phyloP scores from a whole-genome alignment of 2,888 invertebrate genomes.

The Drosophila stalkeri region DNA sequence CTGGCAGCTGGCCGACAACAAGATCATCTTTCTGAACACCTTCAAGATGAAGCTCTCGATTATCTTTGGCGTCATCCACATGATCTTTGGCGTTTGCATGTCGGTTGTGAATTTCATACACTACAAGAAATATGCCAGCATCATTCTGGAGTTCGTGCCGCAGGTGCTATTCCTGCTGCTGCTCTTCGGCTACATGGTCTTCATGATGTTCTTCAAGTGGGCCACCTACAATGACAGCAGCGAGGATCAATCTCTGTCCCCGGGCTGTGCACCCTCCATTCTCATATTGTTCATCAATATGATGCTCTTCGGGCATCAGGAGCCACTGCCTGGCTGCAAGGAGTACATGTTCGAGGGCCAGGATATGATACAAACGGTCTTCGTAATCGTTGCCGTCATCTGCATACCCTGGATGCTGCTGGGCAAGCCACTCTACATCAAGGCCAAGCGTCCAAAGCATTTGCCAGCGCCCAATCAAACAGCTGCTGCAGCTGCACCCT shows the following conservation, averaged over 20 bases:
- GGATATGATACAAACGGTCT: slow-evolving; percentile 89
- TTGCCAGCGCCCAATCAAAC: slow-evolving; percentile 15
- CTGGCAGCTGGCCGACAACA: slow-evolving; percentile 93
- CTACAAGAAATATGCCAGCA: slow-evolving; percentile 89
- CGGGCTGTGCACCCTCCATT: slow-evolving; percentile 90
- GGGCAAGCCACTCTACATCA: slow-evolving; percentile 94
- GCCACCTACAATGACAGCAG: slow-evolving; percentile 87
- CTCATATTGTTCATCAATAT: slow-evolving; percentile 92
- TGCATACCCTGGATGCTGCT: slow-evolving; percentile 98
- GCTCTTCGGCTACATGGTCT: slow-evolving; percentile 96
- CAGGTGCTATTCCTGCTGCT: slow-evolving; percentile 94
- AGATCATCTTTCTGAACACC: slow-evolving; percentile 97
- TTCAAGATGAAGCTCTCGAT: slow-evolving; percentile 99
- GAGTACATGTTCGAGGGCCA: slow-evolving; percentile 91
- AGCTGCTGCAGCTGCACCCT: slow-evolving; percentile 21
- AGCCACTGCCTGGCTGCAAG: slow-evolving; percentile 85
- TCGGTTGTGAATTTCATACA: slow-evolving; percentile 91
- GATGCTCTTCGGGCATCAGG: slow-evolving; percentile 88
- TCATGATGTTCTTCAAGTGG: slow-evolving; percentile 97
- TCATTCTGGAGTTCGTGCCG: slow-evolving; percentile 94
- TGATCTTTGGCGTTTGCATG: slow-evolving; percentile 96
- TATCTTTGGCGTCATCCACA: slow-evolving; percentile 96
- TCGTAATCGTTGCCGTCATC: slow-evolving; percentile 91
- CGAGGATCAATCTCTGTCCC: slow-evolving; percentile 74
- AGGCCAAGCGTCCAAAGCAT: slow-evolving; percentile 80